phyloP scores from a whole-genome alignment of 2,888 invertebrate species.

The Pegoplata infirma region DNA sequence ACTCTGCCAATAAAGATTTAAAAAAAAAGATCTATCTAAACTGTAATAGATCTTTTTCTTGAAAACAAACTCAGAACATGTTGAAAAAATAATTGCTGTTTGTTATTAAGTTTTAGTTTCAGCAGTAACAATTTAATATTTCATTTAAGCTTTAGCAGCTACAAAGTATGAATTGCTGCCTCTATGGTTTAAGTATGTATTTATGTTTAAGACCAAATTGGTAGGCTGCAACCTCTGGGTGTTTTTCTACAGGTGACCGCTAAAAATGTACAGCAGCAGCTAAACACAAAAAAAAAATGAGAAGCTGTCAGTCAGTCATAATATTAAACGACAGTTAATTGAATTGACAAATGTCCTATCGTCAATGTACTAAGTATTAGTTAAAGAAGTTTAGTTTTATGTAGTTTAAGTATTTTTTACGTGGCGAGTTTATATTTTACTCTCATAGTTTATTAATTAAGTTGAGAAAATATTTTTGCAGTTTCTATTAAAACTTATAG shows the following conservation, averaged over 20 bases:
- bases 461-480: conserved; percentile 12
- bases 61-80: conserved; percentile 5
- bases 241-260: conserved; percentile 42
- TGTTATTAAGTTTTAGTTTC: conserved; percentile 44
- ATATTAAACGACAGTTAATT: conserved; percentile 46
- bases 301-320: conserved; percentile 33
- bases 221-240: conserved; percentile 47
- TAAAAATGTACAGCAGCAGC: conserved; percentile 13
- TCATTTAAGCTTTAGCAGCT: conserved; percentile 15
- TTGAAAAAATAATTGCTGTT: conserved; percentile 47
- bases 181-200: background rate
- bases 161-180: background rate
- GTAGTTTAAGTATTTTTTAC: background rate
- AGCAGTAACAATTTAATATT: conserved; percentile 42
- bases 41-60: conserved; percentile 30
- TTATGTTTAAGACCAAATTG: conserved; percentile 26
- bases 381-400: background rate
- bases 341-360: conserved; percentile 45
- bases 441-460: conserved; percentile 44
- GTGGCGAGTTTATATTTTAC: background rate
- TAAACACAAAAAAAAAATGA: background rate
- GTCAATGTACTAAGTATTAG: conserved; percentile 21
- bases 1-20: background rate
- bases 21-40: conserved; percentile 21
- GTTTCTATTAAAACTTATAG: too few species aligned